These are phyloP conservation scores for Ceyx cyanopectus DNA, from an alignment of 2,113 vertebrate genomes.

Conservation along the genomic window DNA sequence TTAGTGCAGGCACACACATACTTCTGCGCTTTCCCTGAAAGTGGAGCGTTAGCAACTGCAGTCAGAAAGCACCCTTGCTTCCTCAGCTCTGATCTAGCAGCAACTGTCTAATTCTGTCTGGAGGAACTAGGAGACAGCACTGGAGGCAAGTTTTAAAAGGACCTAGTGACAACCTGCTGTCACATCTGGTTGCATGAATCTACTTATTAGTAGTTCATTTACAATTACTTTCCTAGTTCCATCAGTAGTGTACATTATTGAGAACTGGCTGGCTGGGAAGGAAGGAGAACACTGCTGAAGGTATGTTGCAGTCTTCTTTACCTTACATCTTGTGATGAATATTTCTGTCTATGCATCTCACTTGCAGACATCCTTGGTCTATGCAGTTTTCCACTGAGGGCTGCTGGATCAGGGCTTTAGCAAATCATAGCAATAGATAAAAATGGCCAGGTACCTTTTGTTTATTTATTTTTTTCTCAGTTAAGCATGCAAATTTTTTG, in stretches of 20 bases:
- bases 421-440: not conserved
- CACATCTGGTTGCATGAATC: slow-evolving; percentile 41
- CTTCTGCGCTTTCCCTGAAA: slow-evolving; percentile 61
- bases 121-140: slow-evolving; percentile 39
- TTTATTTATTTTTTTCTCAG: not conserved
- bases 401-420: slow-evolving; percentile 27
- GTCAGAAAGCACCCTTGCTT: slow-evolving; percentile 53
- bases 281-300: slow-evolving; percentile 47
- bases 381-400: slow-evolving; percentile 2
- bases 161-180: slow-evolving; percentile 57
- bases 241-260: slow-evolving; percentile 23
- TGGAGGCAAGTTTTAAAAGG: slow-evolving; percentile 65
- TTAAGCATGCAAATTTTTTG: not conserved
- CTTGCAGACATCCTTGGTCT: slow-evolving; percentile 42
- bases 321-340: not conserved
- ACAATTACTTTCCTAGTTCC: slow-evolving; percentile 46
- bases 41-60: slow-evolving; percentile 74
- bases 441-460: not conserved
- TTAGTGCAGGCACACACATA: slow-evolving; percentile 68
- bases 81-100: slow-evolving; percentile 42
- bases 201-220: slow-evolving; percentile 48
- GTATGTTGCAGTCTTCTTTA: slow-evolving; percentile 61
- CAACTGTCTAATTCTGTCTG: slow-evolving; percentile 43
- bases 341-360: slow-evolving; percentile 10
- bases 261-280: slow-evolving; percentile 11